phyloP scores from a whole-genome alignment of 2,888 invertebrate species.

The Dynastes maya region DNA sequence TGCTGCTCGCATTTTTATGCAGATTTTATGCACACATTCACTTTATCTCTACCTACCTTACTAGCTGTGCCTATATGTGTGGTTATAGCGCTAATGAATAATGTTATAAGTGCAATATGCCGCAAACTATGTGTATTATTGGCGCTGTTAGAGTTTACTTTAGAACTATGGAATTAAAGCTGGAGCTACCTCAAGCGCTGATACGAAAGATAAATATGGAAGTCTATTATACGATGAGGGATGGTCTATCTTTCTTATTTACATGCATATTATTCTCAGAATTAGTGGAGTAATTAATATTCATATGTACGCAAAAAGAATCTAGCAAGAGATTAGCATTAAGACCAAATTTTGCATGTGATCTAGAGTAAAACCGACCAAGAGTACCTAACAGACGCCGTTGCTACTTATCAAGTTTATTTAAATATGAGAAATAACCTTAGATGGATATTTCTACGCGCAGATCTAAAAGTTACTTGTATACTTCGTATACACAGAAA shows the following conservation, averaged over 20 bases:
- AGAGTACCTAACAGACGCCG: too few species aligned
- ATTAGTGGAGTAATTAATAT: background rate
- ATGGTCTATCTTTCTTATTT: background rate
- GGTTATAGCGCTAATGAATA: constrained; percentile 35
- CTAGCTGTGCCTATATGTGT: constrained; percentile 14
- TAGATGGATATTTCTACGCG: too few species aligned
- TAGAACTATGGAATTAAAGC: constrained; percentile 21
- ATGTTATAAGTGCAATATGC: constrained; percentile 8
- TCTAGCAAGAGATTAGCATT: too few species aligned
- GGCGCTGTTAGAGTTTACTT: constrained; percentile 7
- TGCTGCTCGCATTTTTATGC: constrained; percentile 49
- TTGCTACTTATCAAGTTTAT: too few species aligned
- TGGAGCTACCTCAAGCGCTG: constrained; percentile 24
- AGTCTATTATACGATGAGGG: background rate
- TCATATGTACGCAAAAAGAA: background rate
- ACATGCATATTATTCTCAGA: background rate
- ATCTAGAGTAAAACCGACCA: too few species aligned
- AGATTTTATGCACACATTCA: constrained; percentile 47
- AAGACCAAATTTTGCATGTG: too few species aligned
- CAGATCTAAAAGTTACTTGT: too few species aligned
- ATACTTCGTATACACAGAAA: too few species aligned
- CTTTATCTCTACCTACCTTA: constrained; percentile 25
- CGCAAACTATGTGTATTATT: constrained; percentile 27
- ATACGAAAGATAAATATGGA: constrained; percentile 25
- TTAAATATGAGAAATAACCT: too few species aligned